Evolutionary conservation across 1,140 invertebrate genomes (phyloP), one percentile per base, ranked within the genome.

Genomic region (Armadillidium nasatum): DNA sequence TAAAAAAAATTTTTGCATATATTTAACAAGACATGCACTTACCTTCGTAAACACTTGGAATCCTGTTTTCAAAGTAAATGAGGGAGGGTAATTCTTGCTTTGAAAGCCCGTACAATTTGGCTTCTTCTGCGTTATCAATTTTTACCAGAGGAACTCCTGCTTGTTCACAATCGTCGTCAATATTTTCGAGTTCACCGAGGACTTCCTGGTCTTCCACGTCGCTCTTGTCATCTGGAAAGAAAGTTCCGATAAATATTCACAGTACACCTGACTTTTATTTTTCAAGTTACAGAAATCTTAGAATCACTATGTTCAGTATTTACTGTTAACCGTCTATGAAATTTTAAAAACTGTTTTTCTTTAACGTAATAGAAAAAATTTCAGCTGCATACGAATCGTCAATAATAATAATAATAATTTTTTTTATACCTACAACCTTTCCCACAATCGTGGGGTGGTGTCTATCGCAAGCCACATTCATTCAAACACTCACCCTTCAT

Each of bases 31-130:
- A 60, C 2, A 60, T 3, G 19, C 50, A 60, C 9, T 71, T 82
- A 86, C 87, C 94, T 87, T 95, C 93, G 83, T 95, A 96, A 66
- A 96, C 88, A 9, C 92, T 92, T 6, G 94, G 94, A 79, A 96
- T 94, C 83, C 94, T 93, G 78, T 94, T 91, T 85, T 96, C 94
- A 83, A 96, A 96, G 83, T 96, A 96, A 13, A 96, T 89, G 6
- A 96, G 85, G 0, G 91, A 91, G 3, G 94, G 94, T 7, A 96
- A 86, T 84, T 94, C 91, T 83, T 95, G 93, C 7, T 60, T 60
- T 7, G 11, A 2, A 68, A 96, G 94, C 67, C 94, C 94, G 82
- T 91, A 96, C 85, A 95, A 92, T 84, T 94, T 94, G 10, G 93
- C 93, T 86, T 94, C 93, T 13, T 94, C 91, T 0, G 88, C 85